Percentiles rank a stretch among this genome's conserved stretches.
phyloP scores from a whole-genome alignment of 2,113 vertebrate genomes.

The Cygnus buccinator region DNA sequence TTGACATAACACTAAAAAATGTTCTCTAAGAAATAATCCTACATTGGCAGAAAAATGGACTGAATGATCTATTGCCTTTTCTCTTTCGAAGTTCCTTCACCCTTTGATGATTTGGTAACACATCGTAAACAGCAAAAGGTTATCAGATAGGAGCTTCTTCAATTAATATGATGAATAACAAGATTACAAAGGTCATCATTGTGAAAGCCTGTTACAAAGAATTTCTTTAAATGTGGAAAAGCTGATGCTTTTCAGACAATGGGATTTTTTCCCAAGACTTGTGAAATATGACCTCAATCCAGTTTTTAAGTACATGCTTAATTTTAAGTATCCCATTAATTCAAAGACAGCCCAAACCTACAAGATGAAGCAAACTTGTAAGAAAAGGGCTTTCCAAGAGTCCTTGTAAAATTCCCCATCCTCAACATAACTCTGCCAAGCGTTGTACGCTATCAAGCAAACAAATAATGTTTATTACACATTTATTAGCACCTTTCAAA shows the following conservation, averaged over 20 bases:
- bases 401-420: neutral
- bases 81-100: neutral
- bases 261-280: neutral
- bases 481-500: neutral
- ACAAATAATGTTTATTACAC: neutral
- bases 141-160: constrained; percentile 7
- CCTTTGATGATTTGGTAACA: neutral
- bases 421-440: neutral
- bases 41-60: neutral
- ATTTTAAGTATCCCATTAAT: neutral
- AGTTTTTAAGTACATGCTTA: neutral
- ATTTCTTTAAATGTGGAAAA: neutral
- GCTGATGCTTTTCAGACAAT: neutral
- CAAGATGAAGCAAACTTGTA: neutral
- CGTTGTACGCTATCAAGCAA: neutral
- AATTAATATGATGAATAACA: constrained; percentile 26
- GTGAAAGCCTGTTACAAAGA: neutral
- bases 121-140: neutral
- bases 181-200: neutral
- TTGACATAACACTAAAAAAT: constrained; percentile 49
- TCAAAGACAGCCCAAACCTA: neutral
- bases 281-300: neutral
- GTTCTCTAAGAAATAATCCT: constrained; percentile 42
- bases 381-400: neutral
- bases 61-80: neutral